These are phyloP conservation scores for Aphelocoma coerulescens DNA, from an alignment of 2,113 vertebrate genomes.

Conservation along the genomic window DNA sequence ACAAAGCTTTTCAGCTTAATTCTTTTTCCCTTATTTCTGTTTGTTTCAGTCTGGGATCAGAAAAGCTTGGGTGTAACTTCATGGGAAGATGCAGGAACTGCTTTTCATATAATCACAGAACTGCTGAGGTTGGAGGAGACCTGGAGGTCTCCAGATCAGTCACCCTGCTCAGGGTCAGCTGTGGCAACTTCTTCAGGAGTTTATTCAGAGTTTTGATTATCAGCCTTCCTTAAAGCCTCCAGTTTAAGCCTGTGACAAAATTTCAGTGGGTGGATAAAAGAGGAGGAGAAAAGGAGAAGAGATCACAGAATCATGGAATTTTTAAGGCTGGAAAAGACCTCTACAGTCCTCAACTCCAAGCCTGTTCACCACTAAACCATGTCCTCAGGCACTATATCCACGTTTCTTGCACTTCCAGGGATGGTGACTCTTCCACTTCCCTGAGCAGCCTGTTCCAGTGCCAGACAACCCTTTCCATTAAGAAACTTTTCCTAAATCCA, in stretches of 20 bases:
- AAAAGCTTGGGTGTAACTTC: neutral
- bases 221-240: neutral
- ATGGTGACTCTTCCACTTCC: neutral
- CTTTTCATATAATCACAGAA: neutral
- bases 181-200: neutral
- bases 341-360: neutral
- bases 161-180: neutral
- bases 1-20: neutral
- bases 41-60: neutral
- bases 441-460: neutral
- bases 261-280: neutral
- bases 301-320: too few species aligned
- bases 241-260: neutral
- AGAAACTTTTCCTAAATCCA: neutral
- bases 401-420: neutral
- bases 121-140: neutral
- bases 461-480: neutral
- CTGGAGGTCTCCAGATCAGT: neutral
- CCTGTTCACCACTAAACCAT: neutral
- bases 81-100: neutral
- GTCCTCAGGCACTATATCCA: neutral
- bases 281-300: neutral
- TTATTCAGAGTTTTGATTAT: neutral
- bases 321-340: neutral
- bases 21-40: neutral